Evolutionary conservation across 2,113 vertebrate species (phyloP).

Genomic region (Isichthys henryi): DNA sequence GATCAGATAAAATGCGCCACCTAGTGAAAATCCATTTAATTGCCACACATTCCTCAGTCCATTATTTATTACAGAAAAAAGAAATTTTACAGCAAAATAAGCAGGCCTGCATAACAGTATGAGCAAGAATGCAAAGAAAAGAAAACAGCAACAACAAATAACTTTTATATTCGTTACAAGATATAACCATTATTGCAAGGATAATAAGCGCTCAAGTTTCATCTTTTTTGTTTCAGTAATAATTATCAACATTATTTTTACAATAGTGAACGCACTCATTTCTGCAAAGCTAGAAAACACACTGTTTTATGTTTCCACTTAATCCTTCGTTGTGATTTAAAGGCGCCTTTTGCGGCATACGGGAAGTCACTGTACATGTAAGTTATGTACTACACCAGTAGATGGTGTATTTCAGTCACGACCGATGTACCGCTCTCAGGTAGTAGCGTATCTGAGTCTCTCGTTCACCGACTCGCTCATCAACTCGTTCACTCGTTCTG

Average conservation of each 20-base stretch:
- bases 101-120: not conserved
- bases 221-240: not conserved
- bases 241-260: not conserved
- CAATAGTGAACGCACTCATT: not conserved
- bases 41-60: not conserved
- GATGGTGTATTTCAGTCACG: too few relatives aligned
- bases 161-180: not conserved
- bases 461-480: too few relatives aligned
- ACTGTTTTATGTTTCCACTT: not conserved
- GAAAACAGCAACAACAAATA: not conserved
- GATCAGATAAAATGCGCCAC: slow-evolving; percentile 6
- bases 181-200: not conserved
- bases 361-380: too few relatives aligned
- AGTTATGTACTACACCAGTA: too few relatives aligned
- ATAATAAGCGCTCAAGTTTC: not conserved
- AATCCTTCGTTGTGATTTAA: not conserved
- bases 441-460: too few relatives aligned
- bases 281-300: not conserved
- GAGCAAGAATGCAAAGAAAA: not conserved
- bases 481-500: too few relatives aligned
- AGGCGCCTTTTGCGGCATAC: not conserved
- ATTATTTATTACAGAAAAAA: not conserved
- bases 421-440: too few relatives aligned
- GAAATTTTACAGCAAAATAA: not conserved
- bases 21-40: not conserved